Base-by-base conservation (phyloP, 2,797 vertebrate genomes). In the Gymnopithys bicolor region DNA sequence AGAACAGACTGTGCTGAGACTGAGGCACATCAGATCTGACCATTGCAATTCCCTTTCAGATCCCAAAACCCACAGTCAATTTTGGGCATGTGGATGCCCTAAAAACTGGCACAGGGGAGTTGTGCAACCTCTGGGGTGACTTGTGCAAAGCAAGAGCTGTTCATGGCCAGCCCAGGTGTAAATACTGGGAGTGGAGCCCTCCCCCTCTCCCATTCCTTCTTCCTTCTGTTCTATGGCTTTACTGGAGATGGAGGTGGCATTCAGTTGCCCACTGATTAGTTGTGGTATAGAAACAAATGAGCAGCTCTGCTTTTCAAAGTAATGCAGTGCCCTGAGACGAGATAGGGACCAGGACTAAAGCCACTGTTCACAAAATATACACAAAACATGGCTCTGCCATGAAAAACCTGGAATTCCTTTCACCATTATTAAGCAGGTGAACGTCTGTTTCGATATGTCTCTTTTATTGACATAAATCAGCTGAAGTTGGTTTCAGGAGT, bases 21-120 rank as follows among this genome's bases (percentile, higher is more conserved):
- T 0, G 5, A 75, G 78, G 56, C 0, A 0, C 56, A 51, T 60
- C 59, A 59, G 10, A n/a, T 17, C 24, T 53, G n/a, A 35, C 52
- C 28, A 4, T 5, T 59, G 55, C 55, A 28, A 37, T 58, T 82
- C 37, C n/a, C 45, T 80, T 80, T 49, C 16, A n/a, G 19, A 28
- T 19, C 37, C 32, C 27, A 37, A 55, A 84, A 11, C 19, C 14
- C 45, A 28, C 4, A 18, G 11, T 4, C 23, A 77, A 11, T 17
- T 15, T 13, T 6, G 13, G 19, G 28, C 49, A 24, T 1, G 1
- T 15, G 45, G 68, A 16, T 56, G 19, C 46, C 51, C 59, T 53
- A 21, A 79, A 73, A 25, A 30, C 21, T 39, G 39, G 10, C 55
- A 28, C 2, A 3, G 33, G 25, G 62, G n/a, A 45, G 16, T 3